Evolutionary conservation across 2,113 vertebrate species (phyloP).

Genomic region (Ammodytes dubius): DNA sequence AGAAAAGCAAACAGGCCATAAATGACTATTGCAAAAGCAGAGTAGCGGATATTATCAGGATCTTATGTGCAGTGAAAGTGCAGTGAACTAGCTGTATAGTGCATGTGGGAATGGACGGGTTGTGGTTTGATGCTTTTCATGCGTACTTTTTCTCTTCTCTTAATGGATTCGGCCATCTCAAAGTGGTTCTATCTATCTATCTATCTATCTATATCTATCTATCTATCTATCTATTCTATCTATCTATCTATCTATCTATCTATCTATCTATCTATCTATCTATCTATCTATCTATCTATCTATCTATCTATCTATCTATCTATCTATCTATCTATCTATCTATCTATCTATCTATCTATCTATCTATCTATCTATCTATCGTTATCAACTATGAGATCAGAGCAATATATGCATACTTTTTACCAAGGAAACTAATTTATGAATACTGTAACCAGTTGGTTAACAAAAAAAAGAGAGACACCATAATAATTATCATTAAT

Average conservation of each 20-base stretch:
- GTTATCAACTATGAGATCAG: background rate
- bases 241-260: conserved; percentile 45
- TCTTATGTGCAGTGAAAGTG: conserved; percentile 3
- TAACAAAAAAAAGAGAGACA: background rate
- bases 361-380: conserved; percentile 39
- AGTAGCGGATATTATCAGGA: too few species aligned
- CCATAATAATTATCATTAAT: background rate
- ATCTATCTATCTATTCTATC: conserved; percentile 43
- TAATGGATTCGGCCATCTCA: conserved; percentile 3
- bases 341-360: conserved; percentile 44
- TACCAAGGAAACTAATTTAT: background rate
- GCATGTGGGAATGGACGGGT: background rate
- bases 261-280: conserved; percentile 34
- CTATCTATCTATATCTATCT: conserved; percentile 45
- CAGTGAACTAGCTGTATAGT: background rate
- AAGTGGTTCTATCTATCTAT: conserved; percentile 27
- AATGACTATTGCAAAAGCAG: too few species aligned
- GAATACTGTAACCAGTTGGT: background rate
- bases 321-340: conserved; percentile 47
- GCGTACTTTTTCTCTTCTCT: background rate
- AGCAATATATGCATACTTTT: background rate
- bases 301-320: conserved; percentile 34
- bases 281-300: conserved; percentile 7
- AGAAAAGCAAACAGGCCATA: background rate
- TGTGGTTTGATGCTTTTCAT: conserved; percentile 8